phyloP scores from a whole-genome alignment of 2,797 vertebrate species.

The Pseudomugil gertrudae region DNA sequence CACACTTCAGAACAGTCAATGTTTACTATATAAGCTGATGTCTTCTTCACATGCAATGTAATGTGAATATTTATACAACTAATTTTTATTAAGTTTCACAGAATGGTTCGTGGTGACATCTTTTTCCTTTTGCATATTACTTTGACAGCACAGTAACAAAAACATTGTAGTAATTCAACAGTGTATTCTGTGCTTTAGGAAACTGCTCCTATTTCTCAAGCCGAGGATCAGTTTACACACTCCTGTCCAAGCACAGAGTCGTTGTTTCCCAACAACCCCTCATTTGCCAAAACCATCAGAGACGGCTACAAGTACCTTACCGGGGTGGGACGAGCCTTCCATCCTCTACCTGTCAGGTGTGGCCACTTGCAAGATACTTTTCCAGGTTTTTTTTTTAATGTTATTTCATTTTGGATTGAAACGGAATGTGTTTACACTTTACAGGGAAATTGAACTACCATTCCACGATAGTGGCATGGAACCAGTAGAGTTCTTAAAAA shows the following conservation, averaged over 20 bases:
- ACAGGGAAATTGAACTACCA: constrained; percentile 83
- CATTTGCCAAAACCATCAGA: constrained; percentile 85
- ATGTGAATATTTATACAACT: not conserved
- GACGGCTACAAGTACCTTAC: constrained; percentile 87
- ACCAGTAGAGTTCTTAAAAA: constrained; percentile 85
- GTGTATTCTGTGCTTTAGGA: constrained; percentile 57
- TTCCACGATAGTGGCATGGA: constrained; percentile 83
- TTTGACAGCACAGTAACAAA: not conserved
- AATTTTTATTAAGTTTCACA: not conserved
- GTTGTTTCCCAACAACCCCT: constrained; percentile 86
- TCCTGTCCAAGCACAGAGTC: constrained; percentile 85
- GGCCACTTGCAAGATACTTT: not conserved
- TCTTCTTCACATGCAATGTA: not conserved
- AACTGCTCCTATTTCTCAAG: constrained; percentile 39
- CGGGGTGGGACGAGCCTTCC: constrained; percentile 80
- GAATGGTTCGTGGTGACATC: not conserved
- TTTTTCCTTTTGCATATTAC: not conserved
- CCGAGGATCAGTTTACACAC: constrained; percentile 82
- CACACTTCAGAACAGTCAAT: not conserved
- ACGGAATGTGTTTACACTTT: constrained; percentile 7
- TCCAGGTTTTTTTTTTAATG: not conserved
- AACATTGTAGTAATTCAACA: not conserved
- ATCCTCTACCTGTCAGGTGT: constrained; percentile 76
- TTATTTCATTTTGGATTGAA: not conserved
- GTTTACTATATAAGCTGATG: constrained; percentile 4